Base-by-base conservation (phyloP, 1,140 invertebrate genomes). In the Mya arenaria region DNA sequence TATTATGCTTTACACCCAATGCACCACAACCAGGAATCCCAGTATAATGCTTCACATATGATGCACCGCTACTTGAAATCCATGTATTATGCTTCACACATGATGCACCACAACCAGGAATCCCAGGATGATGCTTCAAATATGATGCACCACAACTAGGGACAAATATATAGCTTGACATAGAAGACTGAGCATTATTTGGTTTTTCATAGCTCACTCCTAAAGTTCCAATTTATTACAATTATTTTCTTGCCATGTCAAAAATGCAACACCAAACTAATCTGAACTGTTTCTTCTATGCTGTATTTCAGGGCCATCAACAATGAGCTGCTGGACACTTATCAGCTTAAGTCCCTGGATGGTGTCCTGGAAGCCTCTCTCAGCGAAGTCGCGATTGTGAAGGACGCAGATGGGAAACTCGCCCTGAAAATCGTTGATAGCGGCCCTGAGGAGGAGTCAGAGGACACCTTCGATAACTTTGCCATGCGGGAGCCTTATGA, bases 311-410 rank as follows among this genome's bases (percentile, higher is more conserved):
- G 93, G 63, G 93, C 92, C n/a, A 85, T 94, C 4, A 94, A 94
- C 87, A 94, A 94, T 88, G 89, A 77, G 25, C 77, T 93, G 4
- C 83, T 94, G 56, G 93, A 94, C 85, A 93, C 92, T 0, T 94
- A 94, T 79, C 93, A 93, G 80, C 88, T 94, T 8, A 94, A 94
- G 80, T 94, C 93, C 19, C 72, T 94, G 56, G 93, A 94, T 75
- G 93, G 90, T 0, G 83, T 94, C 6, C 74, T 93, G 17, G 93
- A 94, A 77, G 88, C 90, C 19, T 74, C 88, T 8, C 66, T 94
- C 0, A 83, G 89, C 52, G 88, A 92, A 23, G 83, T 92, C 48
- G 56, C 56, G 13, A 60, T 93, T 23, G 82, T 89, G 6, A 87
- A 87, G 66, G 66, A 62, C 15, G 39, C 60, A 5, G 81, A 86